Evolutionary conservation across 2,113 vertebrate species (phyloP), one percentile per base, ranked within the genome.

Genomic region (Lipophrys pholis): DNA sequence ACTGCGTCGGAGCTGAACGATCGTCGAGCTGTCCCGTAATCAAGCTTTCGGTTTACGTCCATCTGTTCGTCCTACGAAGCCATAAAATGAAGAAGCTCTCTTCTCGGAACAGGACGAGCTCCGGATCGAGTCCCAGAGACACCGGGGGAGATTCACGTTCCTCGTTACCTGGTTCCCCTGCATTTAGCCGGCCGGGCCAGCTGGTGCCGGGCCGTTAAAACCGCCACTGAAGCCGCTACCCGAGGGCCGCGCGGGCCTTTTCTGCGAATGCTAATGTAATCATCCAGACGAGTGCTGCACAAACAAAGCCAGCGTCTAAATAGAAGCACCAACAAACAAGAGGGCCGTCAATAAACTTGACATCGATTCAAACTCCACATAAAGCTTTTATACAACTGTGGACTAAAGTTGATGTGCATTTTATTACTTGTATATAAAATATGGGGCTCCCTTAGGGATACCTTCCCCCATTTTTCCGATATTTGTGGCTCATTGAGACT

Each of bases 41-140:
- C 45, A 69, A 68, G 49, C 7, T 38, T 40, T 65, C 45, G 52
- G 39, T 76, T 68, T 59, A 16, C 7, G 63, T 58, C 59, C 54
- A 43, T 46, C 63, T 70, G 66, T 10, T 58, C 0, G 14, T 11
- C 38, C 43, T 4, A 4, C 21, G 21, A 30, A 30, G 21, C 21
- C 21, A 30, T 30, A 2, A 30, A 0, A 12, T 51, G 11, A 45
- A 45, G 43, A 43, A 38, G 67, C 53, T 57, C 12, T 2, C 49
- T 54, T 56, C 50, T 16, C 48, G 40, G 49, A 65, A 71, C 46
- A 10, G 16, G 40, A 84, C 48, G 11, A 62, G 16, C 11, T n/a
- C 11, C 14, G 1, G n/a, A 14, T 53, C 8, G 0, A 49, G 11
- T 36, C 41, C 15, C 48, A 0, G 11, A 30, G 6, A 14, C 73